These are phyloP conservation scores for Heliconius melpomene DNA, from an alignment of 1,140 invertebrate genomes.

Conservation along the genomic window DNA sequence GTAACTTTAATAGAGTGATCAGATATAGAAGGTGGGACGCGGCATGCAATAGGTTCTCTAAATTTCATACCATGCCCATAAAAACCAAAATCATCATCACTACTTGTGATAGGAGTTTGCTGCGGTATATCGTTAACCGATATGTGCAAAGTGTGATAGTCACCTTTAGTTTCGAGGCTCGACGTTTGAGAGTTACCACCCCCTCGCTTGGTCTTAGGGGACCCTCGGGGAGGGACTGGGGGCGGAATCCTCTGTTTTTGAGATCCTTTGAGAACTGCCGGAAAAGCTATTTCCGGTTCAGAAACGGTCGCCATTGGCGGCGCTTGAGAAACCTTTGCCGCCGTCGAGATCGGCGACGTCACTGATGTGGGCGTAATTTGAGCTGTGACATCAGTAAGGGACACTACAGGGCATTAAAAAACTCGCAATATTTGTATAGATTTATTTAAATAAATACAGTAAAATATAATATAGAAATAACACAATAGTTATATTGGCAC, in stretches of 20 bases:
- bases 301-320: conserved; percentile 57
- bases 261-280: conserved; percentile 88
- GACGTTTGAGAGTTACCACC: conserved; percentile 67
- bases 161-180: conserved; percentile 77
- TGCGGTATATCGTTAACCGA: conserved; percentile 64
- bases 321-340: conserved; percentile 74
- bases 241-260: conserved; percentile 87
- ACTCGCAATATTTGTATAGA: conserved; percentile 61
- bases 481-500: conserved; percentile 58
- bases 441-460: conserved; percentile 66
- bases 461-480: conserved; percentile 50
- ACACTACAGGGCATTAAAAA: conserved; percentile 68
- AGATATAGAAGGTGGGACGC: conserved; percentile 62
- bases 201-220: conserved; percentile 83
- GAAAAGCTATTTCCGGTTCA: conserved; percentile 82
- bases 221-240: conserved; percentile 90
- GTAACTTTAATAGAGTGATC: conserved; percentile 62
- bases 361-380: conserved; percentile 82
- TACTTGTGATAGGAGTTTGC: conserved; percentile 68
- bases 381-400: conserved; percentile 76
- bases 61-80: conserved; percentile 74
- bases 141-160: conserved; percentile 68
- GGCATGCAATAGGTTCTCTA: conserved; percentile 69
- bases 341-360: conserved; percentile 77
- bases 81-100: conserved; percentile 71